phyloP scores from a whole-genome alignment of 1,140 invertebrate genomes.

The Trinorchestia longiramus region DNA sequence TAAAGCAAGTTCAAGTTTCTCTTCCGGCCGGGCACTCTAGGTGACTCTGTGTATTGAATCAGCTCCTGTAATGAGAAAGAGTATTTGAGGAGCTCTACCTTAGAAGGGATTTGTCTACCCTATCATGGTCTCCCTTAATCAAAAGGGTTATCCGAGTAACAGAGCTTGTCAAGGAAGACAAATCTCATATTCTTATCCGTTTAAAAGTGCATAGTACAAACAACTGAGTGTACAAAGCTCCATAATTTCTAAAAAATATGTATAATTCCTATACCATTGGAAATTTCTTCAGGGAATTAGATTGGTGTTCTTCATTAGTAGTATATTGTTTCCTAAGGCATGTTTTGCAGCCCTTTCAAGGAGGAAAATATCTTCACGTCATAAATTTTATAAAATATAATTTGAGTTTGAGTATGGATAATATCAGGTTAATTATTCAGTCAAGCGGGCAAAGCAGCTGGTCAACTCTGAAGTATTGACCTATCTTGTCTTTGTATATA shows the following conservation, averaged over 20 bases:
- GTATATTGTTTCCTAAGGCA: too few relatives aligned
- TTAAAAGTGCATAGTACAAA: background rate
- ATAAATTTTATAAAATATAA: background rate
- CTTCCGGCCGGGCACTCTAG: background rate
- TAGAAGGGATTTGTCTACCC: background rate
- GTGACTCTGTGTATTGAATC: conserved; percentile 6
- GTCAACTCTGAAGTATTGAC: too few relatives aligned
- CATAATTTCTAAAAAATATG: background rate
- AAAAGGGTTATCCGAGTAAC: background rate
- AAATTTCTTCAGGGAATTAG: background rate
- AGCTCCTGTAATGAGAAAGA: conserved; percentile 28
- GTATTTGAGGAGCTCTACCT: background rate
- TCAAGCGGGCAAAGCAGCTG: too few relatives aligned
- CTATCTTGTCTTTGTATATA: too few relatives aligned
- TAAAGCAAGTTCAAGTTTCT: background rate
- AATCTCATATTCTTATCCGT: too few relatives aligned
- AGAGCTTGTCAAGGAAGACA: too few relatives aligned
- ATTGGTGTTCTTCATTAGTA: too few relatives aligned
- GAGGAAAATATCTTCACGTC: background rate
- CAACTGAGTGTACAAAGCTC: background rate
- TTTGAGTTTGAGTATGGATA: background rate
- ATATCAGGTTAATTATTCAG: background rate
- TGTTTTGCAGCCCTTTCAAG: background rate
- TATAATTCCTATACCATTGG: background rate
- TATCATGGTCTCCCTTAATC: background rate